phyloP scores from a whole-genome alignment of 1,140 invertebrate species.

The Aphis craccivora region DNA sequence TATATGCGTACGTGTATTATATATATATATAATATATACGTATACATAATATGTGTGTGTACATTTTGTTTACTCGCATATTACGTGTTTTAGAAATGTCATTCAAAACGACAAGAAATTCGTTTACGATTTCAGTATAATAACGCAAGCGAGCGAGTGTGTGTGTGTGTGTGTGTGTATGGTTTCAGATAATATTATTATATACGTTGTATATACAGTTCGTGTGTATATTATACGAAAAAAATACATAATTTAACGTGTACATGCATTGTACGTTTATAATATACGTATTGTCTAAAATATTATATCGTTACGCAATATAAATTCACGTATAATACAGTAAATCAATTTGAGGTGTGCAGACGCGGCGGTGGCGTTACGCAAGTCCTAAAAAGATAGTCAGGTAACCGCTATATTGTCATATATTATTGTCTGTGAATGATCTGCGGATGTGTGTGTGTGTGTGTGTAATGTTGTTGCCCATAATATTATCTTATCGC shows the following conservation, averaged over 20 bases:
- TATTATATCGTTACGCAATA: conserved; percentile 4
- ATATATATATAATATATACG: background rate
- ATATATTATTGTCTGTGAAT: too few species aligned
- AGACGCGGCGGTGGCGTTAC: background rate
- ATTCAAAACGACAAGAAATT: conserved; percentile 40
- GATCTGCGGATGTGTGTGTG: background rate
- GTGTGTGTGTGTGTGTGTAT: background rate
- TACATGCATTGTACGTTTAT: background rate
- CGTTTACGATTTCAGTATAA: conserved; percentile 37
- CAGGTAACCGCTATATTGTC: background rate
- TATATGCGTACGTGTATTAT: conserved; percentile 2
- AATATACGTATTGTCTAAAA: background rate
- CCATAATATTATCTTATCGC: background rate
- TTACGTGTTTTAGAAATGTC: conserved; percentile 51
- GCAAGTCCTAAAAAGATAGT: background rate
- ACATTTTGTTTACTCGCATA: conserved; percentile 14
- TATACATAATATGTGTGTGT: too few species aligned
- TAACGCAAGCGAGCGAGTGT: background rate
- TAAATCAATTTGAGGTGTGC: conserved; percentile 27
- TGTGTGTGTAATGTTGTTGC: background rate
- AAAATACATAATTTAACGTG: background rate
- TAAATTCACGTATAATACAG: background rate
- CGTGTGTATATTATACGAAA: background rate
- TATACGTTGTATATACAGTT: background rate
- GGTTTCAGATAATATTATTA: conserved; percentile 8